Evolutionary conservation across 2,888 invertebrate species (phyloP), one percentile per base, ranked within the genome.

Genomic region (Catocala sponsa): DNA sequence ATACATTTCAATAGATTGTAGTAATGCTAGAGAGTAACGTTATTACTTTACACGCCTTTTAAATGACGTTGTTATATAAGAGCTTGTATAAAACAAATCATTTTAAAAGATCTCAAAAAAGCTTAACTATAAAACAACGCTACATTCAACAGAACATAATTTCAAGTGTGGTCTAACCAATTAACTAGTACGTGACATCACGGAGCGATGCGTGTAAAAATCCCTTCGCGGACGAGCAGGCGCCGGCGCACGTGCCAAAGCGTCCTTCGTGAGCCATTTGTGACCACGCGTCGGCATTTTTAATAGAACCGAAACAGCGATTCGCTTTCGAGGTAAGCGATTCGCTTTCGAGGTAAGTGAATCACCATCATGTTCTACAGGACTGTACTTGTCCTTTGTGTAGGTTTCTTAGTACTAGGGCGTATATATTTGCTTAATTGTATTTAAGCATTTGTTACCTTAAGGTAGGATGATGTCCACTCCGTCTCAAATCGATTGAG

Each of bases 211-310:
- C 66, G 71, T 68, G 70, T 54, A 63, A 65, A 67, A 64, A 66
- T 72, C 74, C 65, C 67, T 70, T 60, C 65, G 65, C 67, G 65
- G 65, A 9, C 62, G 55, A 44, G 32, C 48, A 66, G 65, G 74
- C 76, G 76, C 76, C 76, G 55, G 76, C 74, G 78, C 76, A 78
- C 76, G 76, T 68, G 53, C 60, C 59, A 42, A 44, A 15, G 58
- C 63, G 61, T 65, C 65, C 74, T 76, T 72, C 70, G 70, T 62
- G 68, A 73, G 56, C 70, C 74, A 60, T 70, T 69, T 75, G 70
- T 72, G 70, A 64, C 70, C 76, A 76, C 81, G 82, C 75, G 79
- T 59, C 56, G 82, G 83, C 82, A 83, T 84, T 82, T 82, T 79
- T 81, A 84, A 84, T 84, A 82, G 76, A 64, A 72, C 68, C 67